Evolutionary conservation across 2,797 vertebrate species (phyloP).

Genomic region (Aldrovandia affinis): DNA sequence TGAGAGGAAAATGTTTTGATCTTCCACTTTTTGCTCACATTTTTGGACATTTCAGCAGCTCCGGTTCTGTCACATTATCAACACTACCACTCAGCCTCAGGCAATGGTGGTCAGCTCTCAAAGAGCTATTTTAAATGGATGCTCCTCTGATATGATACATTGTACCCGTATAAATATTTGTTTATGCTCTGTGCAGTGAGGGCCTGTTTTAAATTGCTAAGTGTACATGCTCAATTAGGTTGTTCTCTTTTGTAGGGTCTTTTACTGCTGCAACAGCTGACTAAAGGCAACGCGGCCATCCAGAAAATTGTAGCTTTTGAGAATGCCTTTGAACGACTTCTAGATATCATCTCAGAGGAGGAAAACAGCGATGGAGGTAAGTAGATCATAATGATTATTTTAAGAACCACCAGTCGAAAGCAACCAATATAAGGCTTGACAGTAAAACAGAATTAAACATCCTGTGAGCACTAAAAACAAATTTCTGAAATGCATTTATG

Average conservation of each 20-base stretch:
- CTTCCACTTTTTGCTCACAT: not conserved
- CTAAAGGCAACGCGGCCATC: conserved; percentile 95
- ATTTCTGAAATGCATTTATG: not conserved
- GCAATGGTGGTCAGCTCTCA: not conserved
- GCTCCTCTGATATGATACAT: not conserved
- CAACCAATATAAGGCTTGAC: not conserved
- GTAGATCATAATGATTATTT: not conserved
- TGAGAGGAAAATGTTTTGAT: not conserved
- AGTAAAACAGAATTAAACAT: not conserved
- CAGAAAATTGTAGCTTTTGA: conserved; percentile 99
- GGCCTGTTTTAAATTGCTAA: not conserved
- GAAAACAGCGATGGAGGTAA: conserved; percentile 96
- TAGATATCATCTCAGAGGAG: conserved; percentile 96
- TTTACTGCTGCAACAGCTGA: conserved; percentile 91
- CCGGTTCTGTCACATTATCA: not conserved
- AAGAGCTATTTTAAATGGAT: not conserved
- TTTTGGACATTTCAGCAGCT: not conserved
- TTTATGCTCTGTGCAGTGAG: not conserved
- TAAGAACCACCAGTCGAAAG: not conserved
- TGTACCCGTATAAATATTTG: not conserved
- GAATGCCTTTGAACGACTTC: conserved; percentile 94
- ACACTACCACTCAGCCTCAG: not conserved
- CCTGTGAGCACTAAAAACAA: not conserved
- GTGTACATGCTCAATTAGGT: not conserved
- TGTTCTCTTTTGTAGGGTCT: conserved; percentile 78